phyloP scores from a whole-genome alignment of 2,797 vertebrate genomes.

The Sebastes cheni region DNA sequence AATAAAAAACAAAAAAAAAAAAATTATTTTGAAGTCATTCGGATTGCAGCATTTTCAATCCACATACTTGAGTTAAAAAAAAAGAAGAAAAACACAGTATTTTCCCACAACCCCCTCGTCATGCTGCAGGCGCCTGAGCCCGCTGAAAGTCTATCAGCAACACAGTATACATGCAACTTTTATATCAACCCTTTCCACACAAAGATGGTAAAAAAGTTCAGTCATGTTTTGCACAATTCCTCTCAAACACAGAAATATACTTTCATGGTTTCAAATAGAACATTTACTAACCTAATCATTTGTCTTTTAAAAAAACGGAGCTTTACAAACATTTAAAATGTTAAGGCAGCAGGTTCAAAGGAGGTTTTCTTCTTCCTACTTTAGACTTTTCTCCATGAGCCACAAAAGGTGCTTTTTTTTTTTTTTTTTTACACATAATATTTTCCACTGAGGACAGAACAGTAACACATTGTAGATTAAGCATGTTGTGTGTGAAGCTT shows the following conservation, averaged over 20 bases:
- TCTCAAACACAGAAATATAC: constrained; percentile 16
- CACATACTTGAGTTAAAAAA: not conserved
- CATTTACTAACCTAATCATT: constrained; percentile 6
- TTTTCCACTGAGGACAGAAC: not conserved
- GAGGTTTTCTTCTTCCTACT: constrained; percentile 1
- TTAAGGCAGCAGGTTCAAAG: constrained; percentile 76
- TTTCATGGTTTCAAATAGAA: constrained; percentile 32
- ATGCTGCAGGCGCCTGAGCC: constrained; percentile 16
- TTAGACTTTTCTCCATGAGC: not conserved
- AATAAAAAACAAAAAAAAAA: not conserved
- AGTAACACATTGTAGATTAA: not conserved
- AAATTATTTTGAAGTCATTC: not conserved
- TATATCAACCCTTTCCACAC: not conserved
- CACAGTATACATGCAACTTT: not conserved
- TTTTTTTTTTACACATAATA: not conserved
- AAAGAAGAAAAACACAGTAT: not conserved
- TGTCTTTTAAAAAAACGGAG: constrained; percentile 22
- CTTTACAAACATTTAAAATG: constrained; percentile 59
- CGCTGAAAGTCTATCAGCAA: constrained; percentile 12
- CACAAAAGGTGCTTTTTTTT: constrained; percentile 17
- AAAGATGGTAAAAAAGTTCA: not conserved
- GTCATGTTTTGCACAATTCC: not conserved
- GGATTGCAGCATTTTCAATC: constrained; percentile 3
- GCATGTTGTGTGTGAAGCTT: not conserved
- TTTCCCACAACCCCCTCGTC: not conserved